Percentiles rank a stretch among this genome's conserved stretches.
phyloP scores from a whole-genome alignment of 1,140 invertebrate genomes.

The Phymorhynchus buccinoides region DNA sequence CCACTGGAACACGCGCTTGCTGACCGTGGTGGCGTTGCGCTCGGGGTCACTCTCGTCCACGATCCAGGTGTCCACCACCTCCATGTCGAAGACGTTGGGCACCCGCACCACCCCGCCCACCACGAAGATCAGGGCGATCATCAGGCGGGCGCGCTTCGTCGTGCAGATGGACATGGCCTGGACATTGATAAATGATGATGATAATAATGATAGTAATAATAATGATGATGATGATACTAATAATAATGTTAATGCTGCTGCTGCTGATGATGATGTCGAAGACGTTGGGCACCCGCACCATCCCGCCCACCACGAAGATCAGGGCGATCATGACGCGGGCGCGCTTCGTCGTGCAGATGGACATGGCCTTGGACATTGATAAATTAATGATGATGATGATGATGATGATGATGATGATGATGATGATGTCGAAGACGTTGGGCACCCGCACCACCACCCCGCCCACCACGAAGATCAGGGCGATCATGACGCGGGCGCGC shows the following conservation, averaged over 20 bases:
- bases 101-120: conserved; percentile 78
- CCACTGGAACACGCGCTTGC: conserved; percentile 10
- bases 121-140: conserved; percentile 79
- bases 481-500: conserved; percentile 77
- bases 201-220: too few species aligned
- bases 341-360: conserved; percentile 79
- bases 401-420: too few species aligned
- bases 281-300: conserved; percentile 73
- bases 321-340: conserved; percentile 77
- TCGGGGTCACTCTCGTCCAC: not conserved
- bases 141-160: conserved; percentile 75
- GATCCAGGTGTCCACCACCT: not conserved
- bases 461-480: conserved; percentile 77
- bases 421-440: conserved; percentile 62
- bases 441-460: conserved; percentile 77
- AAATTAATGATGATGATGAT: too few species aligned
- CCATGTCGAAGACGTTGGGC: conserved; percentile 61
- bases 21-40: not conserved
- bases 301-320: conserved; percentile 79
- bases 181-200: too few species aligned
- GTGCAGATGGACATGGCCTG: conserved; percentile 81
- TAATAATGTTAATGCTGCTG: too few species aligned
- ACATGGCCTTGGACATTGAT: conserved; percentile 78
- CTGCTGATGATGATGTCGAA: too few species aligned
- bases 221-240: too few species aligned